Base-by-base conservation (phyloP, 2,797 vertebrate species). In the Microctenopoma steveboyesi region DNA sequence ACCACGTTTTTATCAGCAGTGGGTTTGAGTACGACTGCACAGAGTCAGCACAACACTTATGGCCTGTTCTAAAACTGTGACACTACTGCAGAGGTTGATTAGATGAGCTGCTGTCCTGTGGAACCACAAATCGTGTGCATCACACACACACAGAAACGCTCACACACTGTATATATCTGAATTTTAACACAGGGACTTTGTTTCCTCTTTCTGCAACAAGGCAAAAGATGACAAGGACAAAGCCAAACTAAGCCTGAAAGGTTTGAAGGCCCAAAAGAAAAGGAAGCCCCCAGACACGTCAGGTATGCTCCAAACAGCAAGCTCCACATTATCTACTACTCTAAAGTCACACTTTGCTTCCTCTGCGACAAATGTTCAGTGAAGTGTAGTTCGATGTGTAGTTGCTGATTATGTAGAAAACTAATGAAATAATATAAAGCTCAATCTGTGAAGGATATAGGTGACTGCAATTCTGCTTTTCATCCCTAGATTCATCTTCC, bases 151-250 rank as follows among this genome's bases (percentile, higher is more conserved):
- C 22, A 22, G 22, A 22, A 22, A 22, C 22, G 22, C 22, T 22
- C 22, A 22, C 22, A 22, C 22, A 22, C 18, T 18, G 18, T 18
- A 18, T 18, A 18, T 18, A 18, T 18, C 18, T 18, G 18, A 18
- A 18, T 18, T 18, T 18, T 18, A 9, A 72, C 28, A 1, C 6
- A 66, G 18, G 7, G 45, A 54, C 2, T 48, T 28, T 70, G 27
- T 66, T 50, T 67, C 12, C 15, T 62, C 42, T 71, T 52, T 74
- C 13, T 15, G 12, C 30, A 27, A 85, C 47, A 69, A 89, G 84
- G 57, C 79, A 53, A 92, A 89, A 27, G 90, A 94, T 88, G 92
- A 89, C 7, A 93, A 93, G 62, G 95, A 95, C 54, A 95, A 92
- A 72, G 73, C 89, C 56, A 90, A 88, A 50, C 57, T 92, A 28